Base-by-base conservation (phyloP, 2,888 invertebrate genomes). In the Melieria crassipennis region DNA sequence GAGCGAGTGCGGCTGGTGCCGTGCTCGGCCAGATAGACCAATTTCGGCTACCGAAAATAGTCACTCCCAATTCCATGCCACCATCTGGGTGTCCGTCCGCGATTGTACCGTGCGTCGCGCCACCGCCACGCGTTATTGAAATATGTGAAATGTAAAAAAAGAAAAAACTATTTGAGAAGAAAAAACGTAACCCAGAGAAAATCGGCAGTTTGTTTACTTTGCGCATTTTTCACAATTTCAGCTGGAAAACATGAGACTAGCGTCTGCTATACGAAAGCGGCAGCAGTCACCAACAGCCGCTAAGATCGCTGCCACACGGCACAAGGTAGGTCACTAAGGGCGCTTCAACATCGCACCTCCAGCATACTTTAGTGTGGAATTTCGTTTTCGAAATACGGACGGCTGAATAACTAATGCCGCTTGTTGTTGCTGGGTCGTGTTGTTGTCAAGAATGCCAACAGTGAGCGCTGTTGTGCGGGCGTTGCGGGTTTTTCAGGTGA, bases 41-140 rank as follows among this genome's bases (percentile, higher is more conserved):
- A 64, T 64, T 69, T 69, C 50, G 61, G 45, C 60, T 62, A 61
- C 63, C 63, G 48, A 69, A 69, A 69, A 46, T 69, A 69, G 57
- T 69, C 63, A 69, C 48, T 64, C 57, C 45, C 52, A 30, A 68
- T 52, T 13, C 52, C 13, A 50, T 30, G 13, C 30, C 30, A 30
- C 30, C 30, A 30, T 52, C 11, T n/a, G 52, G 11, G 4, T 9
- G 52, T 52, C 52, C 52, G 52, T 52, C 52, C 52, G 50, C 50
- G 7, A 10, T 7, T 50, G 30, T 30, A 30, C 13, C 50, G 5
- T 9, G 16, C 50, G 7, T 13, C 16, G 55, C 9, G 45, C 47
- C 7, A 62, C 13, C 72, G 69, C 69, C 69, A 69, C 69, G 72
- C 72, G 69, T 72, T 62, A 63, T 69, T 56, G n/a, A 56, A 56